Evolutionary conservation across 2,797 vertebrate species (phyloP), one percentile per base, ranked within the genome.

Genomic region (Macrochelys suwanniensis): DNA sequence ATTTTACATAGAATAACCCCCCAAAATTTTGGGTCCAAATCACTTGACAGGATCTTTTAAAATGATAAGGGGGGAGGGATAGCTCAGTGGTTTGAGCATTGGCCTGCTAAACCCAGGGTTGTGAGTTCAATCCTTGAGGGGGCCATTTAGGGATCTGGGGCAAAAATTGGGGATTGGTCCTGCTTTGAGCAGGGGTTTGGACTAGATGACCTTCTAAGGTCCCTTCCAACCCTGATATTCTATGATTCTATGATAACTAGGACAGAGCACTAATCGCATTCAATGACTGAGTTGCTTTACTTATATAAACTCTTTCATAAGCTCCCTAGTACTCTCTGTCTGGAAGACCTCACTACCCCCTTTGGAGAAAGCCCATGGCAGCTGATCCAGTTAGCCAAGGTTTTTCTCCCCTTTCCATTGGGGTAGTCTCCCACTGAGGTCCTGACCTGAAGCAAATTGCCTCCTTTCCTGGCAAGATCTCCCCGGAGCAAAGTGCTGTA

Each of bases 371-470:
- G 51, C 17, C 7, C 17, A 7, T 0, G 11, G 2, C 1, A 8
- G 9, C 50, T 81, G 82, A 94, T 77, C 88, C 94, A 97, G 87
- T 82, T 85, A 95, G 85, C 84, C 85, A 76, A 71, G 87, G 49
- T 13, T 87, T 87, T 88, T 83, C 82, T 89, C 86, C 79, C 37
- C 78, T 77, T 91, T 94, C 87, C 90, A 85, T 82, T 0, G 0
- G 81, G 79, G 31, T 76, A 92, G 81, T 59, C 92, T 54, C 89
- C 94, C 95, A 90, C 85, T 0, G 11, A 82, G 89, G 79, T 68
- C 91, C 61, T 93, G 88, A 94, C 92, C 89, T 31, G 85, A 82
- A 95, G 92, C 82, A 95, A 93, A 96, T 92, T 89, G 83, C 86
- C 83, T 96, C 54, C 87, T 92, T 95, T 79, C 94, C 42, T 57